These are phyloP conservation scores for Tipula unca DNA, from an alignment of 2,888 invertebrate genomes.

Conservation along the genomic window DNA sequence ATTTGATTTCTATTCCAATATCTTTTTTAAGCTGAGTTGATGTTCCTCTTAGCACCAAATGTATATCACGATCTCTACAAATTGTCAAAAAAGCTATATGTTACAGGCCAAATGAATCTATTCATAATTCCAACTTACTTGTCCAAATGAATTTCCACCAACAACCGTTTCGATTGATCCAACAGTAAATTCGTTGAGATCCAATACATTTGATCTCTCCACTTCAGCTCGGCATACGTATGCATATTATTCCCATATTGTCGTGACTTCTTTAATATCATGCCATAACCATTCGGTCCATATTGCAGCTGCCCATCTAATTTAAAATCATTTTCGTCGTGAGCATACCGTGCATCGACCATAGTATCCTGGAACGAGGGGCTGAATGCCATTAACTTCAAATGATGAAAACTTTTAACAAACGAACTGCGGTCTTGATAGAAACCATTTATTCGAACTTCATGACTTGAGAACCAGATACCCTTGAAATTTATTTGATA, in stretches of 20 bases:
- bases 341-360: slow-evolving; percentile 55
- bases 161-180: slow-evolving; percentile 55
- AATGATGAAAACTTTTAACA: slow-evolving; percentile 52
- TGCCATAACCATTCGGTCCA: slow-evolving; percentile 56
- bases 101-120: not conserved
- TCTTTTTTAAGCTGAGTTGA: slow-evolving; percentile 54
- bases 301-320: slow-evolving; percentile 55
- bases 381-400: slow-evolving; percentile 63
- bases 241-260: slow-evolving; percentile 52
- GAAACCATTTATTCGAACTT: slow-evolving; percentile 55
- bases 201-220: slow-evolving; percentile 60
- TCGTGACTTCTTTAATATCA: slow-evolving; percentile 54
- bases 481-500: slow-evolving; percentile 65
- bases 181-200: slow-evolving; percentile 55
- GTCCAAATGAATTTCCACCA: slow-evolving; percentile 67
- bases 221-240: slow-evolving; percentile 56
- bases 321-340: slow-evolving; percentile 58
- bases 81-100: not conserved
- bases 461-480: slow-evolving; percentile 68
- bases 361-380: slow-evolving; percentile 64
- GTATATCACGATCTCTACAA: slow-evolving; percentile 61
- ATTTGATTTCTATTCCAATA: slow-evolving; percentile 63
- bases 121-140: slow-evolving; percentile 48
- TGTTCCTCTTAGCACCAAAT: slow-evolving; percentile 55
- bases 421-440: slow-evolving; percentile 67